Conservation (phyloP, 2,888 invertebrate species). For the Scelioninae gen. 1 region DNA sequence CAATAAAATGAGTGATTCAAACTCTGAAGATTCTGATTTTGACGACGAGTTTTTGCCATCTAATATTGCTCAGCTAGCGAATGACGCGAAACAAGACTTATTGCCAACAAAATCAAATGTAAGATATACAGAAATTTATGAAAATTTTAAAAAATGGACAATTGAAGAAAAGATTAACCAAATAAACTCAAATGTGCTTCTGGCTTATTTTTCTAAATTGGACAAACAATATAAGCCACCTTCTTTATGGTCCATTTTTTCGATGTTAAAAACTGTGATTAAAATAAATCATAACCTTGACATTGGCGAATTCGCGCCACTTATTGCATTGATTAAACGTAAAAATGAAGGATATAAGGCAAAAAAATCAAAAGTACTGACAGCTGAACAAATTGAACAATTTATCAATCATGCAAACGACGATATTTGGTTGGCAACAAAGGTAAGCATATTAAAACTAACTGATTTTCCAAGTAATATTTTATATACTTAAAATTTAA, state of each 20-base stretch:
- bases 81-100: not conserved
- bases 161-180: not conserved
- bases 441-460: constrained; percentile 16
- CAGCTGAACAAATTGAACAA: constrained; percentile 14
- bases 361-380: constrained; percentile 26
- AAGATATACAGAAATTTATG: constrained; percentile 1
- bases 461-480: not conserved
- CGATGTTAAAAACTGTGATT: constrained; percentile 7
- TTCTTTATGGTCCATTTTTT: constrained; percentile 16
- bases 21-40: not conserved
- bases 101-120: constrained; percentile 7
- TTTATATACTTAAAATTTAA: not conserved
- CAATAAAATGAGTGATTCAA: not conserved
- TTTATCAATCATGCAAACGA: constrained; percentile 15
- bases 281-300: constrained; percentile 2
- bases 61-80: not conserved
- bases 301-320: not conserved
- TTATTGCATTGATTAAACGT: constrained; percentile 22
- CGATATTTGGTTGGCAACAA: constrained; percentile 25
- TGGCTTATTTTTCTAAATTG: constrained; percentile 19
- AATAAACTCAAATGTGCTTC: constrained; percentile 14
- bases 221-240: constrained; percentile 8
- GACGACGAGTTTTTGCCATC: not conserved
- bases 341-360: constrained; percentile 24
- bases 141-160: constrained; percentile 11